Percentiles rank a stretch among this genome's conserved stretches.
phyloP scores from a whole-genome alignment of 53 echinoderm and acorn worm genomes.

The Pentamera pediparva region DNA sequence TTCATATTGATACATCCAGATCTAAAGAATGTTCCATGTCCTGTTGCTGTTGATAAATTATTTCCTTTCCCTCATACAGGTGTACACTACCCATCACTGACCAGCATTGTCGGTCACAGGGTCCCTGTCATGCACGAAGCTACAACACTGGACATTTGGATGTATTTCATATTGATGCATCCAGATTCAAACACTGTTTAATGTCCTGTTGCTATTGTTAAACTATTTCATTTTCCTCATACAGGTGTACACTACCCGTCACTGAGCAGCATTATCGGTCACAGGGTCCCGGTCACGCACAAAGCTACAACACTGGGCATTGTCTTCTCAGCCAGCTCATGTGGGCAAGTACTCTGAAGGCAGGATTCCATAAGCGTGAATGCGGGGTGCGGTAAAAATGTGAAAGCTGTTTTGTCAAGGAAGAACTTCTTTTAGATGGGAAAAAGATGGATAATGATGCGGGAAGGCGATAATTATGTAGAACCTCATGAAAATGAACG shows the following conservation, averaged over 20 bases:
- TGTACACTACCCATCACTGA: conserved; percentile 85
- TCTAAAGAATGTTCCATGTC: no score
- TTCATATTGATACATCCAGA: no score
- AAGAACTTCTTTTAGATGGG: no score
- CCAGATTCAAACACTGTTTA: not conserved
- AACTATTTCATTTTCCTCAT: no score
- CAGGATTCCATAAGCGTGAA: no score
- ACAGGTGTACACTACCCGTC: conserved; percentile 93
- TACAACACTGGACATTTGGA: not conserved
- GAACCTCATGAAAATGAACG: no score
- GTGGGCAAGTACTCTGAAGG: conserved; percentile 62
- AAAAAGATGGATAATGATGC: no score
- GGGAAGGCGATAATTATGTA: no score
- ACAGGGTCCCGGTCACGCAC: conserved; percentile 53
- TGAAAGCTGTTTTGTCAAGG: not conserved
- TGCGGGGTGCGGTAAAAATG: no score
- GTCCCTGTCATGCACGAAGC: conserved; percentile 37
- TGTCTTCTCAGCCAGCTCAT: conserved; percentile 67
- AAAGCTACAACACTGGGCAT: conserved; percentile 55
- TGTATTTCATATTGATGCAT: not conserved
- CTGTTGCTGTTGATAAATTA: not conserved
- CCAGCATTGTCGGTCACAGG: conserved; percentile 75
- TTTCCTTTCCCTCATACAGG: conserved; percentile 51
- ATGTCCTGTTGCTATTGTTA: not conserved
- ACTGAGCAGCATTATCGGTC: conserved; percentile 69